phyloP scores from a whole-genome alignment of 2,888 invertebrate genomes.

The Acanthosoma haemorrhoidale region DNA sequence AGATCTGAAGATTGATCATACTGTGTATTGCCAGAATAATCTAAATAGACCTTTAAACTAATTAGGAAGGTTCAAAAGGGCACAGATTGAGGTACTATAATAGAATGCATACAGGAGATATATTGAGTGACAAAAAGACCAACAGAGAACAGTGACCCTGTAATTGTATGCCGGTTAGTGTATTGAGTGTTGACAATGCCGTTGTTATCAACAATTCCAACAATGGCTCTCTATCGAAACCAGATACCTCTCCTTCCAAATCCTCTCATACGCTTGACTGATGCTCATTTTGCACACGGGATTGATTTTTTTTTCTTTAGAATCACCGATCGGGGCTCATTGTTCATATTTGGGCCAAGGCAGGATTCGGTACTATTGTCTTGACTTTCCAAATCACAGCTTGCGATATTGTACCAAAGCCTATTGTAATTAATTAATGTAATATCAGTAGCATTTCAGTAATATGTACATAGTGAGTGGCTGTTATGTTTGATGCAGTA shows the following conservation, averaged over 20 bases:
- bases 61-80: background rate
- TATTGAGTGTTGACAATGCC: background rate
- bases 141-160: conserved; percentile 6
- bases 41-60: no score
- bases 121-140: conserved; percentile 3
- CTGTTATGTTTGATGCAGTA: no score
- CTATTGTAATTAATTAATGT: no score
- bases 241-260: conserved; percentile 16
- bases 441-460: background rate
- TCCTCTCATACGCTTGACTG: background rate
- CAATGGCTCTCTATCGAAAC: conserved; percentile 8
- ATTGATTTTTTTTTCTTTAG: background rate
- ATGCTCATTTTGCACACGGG: background rate
- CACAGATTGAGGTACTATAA: background rate
- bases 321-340: background rate
- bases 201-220: conserved; percentile 19
- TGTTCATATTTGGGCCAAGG: conserved; percentile 1
- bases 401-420: no score
- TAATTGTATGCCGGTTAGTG: conserved; percentile 6
- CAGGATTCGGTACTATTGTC: background rate
- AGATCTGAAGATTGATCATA: no score
- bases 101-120: no score
- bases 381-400: background rate
- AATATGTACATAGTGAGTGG: no score
- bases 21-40: no score